Percentiles rank a stretch among this genome's conserved stretches.
phyloP scores from a whole-genome alignment of 2,113 vertebrate species.

The Chlorodrepanis virens region DNA sequence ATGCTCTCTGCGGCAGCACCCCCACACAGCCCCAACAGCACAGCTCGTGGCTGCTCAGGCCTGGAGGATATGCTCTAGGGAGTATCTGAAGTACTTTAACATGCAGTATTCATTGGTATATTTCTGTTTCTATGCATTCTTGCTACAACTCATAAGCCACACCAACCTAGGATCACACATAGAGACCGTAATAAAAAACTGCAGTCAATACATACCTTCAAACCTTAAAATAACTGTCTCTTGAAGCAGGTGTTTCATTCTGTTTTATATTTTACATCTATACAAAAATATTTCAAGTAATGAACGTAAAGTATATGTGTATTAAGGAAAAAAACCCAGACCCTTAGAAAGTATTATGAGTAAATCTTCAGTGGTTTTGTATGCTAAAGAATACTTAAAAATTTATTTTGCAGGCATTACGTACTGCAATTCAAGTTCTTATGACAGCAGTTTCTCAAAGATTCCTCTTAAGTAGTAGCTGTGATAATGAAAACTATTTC shows the following conservation, averaged over 20 bases:
- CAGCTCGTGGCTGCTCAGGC: rapidly evolving
- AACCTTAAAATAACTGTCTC: neutral
- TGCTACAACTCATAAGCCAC: neutral
- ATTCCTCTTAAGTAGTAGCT: neutral
- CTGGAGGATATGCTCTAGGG: rapidly evolving
- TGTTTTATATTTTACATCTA: neutral
- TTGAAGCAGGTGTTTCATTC: neutral
- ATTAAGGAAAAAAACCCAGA: neutral
- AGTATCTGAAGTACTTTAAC: neutral
- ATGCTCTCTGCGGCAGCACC: neutral
- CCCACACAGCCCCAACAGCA: neutral
- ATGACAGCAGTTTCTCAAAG: neutral
- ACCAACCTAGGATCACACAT: neutral
- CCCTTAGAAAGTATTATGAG: neutral
- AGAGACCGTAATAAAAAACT: neutral
- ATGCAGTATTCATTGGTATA: rapidly evolving
- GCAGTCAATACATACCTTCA: neutral
- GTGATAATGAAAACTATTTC: neutral
- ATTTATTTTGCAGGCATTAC: neutral
- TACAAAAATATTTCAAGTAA: neutral
- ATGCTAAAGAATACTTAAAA: neutral
- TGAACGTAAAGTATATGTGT: neutral
- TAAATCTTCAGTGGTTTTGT: neutral
- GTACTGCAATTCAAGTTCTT: neutral
- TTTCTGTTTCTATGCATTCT: neutral